Conservation (phyloP, 2,113 vertebrate species). For the Acanthochromis polyacanthus region DNA sequence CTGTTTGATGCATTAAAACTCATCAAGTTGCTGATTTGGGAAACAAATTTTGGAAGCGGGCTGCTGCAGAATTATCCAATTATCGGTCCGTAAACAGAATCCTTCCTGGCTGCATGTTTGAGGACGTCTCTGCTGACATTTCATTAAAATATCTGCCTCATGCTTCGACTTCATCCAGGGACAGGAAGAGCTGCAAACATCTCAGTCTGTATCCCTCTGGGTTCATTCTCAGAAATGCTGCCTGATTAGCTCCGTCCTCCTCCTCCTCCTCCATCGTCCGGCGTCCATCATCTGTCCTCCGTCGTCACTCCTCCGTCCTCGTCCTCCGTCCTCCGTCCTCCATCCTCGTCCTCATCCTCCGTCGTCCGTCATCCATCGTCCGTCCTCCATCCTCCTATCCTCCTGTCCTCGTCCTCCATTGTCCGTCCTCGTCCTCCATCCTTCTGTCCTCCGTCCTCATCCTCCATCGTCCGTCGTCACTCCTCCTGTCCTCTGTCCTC, state of each 20-base stretch:
- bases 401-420: no score
- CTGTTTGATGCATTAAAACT: neutral
- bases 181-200: slow-evolving; percentile 66
- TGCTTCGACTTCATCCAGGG: slow-evolving; percentile 60
- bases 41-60: neutral
- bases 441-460: no score
- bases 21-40: slow-evolving; percentile 9
- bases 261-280: neutral
- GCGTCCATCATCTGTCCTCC: no score
- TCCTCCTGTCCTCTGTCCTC: no score
- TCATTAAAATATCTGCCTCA: slow-evolving; percentile 69
- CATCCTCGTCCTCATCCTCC: no score
- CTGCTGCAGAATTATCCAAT: slow-evolving; percentile 53
- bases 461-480: no score
- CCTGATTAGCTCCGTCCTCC: neutral
- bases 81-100: slow-evolving; percentile 49
- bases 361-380: no score
- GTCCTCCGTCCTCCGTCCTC: no score
- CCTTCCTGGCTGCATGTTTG: neutral
- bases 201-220: slow-evolving; percentile 7
- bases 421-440: no score
- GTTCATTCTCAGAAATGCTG: slow-evolving; percentile 22
- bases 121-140: slow-evolving; percentile 61
- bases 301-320: no score
- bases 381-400: no score